These are phyloP conservation scores for Craniophora ligustri DNA, from an alignment of 2,888 invertebrate genomes.

Conservation along the genomic window DNA sequence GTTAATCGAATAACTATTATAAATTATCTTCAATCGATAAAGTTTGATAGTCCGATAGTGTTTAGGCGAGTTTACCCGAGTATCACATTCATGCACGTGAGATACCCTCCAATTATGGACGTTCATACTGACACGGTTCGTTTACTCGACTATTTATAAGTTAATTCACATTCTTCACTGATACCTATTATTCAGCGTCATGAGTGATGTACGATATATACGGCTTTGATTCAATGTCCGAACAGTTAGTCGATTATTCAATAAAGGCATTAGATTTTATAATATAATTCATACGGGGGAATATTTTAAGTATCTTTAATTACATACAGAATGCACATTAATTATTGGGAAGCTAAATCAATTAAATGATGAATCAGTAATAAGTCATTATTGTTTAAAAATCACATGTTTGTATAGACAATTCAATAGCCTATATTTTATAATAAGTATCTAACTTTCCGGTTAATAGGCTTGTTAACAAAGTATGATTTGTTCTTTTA, in stretches of 20 bases:
- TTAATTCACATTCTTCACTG: slow-evolving; percentile 41
- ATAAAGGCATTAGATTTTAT: slow-evolving; percentile 15
- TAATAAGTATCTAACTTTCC: slow-evolving; percentile 21
- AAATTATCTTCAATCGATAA: slow-evolving; percentile 46
- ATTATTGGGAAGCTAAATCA: slow-evolving; percentile 18
- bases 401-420: slow-evolving; percentile 7
- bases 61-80: slow-evolving; percentile 24
- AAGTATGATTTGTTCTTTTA: slow-evolving; percentile 22
- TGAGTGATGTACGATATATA: slow-evolving; percentile 35
- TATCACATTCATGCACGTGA: slow-evolving; percentile 23
- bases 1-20: slow-evolving; percentile 49
- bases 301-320: slow-evolving; percentile 5
- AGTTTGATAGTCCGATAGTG: slow-evolving; percentile 27
- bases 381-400: slow-evolving; percentile 1
- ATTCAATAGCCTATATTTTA: slow-evolving; percentile 11
- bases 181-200: slow-evolving; percentile 20
- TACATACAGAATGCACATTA: not conserved
- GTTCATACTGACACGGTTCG: slow-evolving; percentile 46
- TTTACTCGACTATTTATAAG: slow-evolving; percentile 48
- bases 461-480: slow-evolving; percentile 17
- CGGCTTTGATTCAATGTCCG: not conserved
- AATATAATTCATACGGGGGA: slow-evolving; percentile 8
- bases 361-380: not conserved
- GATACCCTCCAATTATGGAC: slow-evolving; percentile 45
- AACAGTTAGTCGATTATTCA: slow-evolving; percentile 21